Evolutionary conservation across 2,113 vertebrate genomes (phyloP).

Genomic region (Hyla sarda): DNA sequence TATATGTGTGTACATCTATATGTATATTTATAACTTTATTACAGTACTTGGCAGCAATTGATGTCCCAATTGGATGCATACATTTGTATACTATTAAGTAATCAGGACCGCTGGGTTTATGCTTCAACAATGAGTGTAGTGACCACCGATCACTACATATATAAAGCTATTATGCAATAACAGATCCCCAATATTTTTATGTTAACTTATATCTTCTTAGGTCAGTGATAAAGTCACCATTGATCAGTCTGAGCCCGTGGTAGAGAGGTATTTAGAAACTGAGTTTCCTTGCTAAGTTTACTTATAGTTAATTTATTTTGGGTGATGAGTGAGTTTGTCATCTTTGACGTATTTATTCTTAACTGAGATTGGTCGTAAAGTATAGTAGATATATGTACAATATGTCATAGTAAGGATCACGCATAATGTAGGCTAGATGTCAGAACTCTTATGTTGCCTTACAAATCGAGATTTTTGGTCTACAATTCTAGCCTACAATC

Average conservation of each 20-base stretch:
- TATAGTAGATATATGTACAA: neutral
- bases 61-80: slow-evolving; percentile 59
- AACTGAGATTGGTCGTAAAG: neutral
- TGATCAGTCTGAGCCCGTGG: neutral
- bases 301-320: slow-evolving; percentile 5
- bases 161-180: slow-evolving; percentile 57
- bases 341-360: slow-evolving; percentile 28
- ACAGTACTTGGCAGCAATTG: slow-evolving; percentile 16
- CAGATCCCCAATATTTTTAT: slow-evolving; percentile 4
- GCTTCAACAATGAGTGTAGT: slow-evolving; percentile 63
- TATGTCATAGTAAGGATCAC: slow-evolving; percentile 1
- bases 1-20: neutral
- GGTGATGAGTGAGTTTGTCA: slow-evolving; percentile 16
- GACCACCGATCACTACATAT: slow-evolving; percentile 59
- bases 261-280: slow-evolving; percentile 14
- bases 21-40: neutral
- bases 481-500: neutral
- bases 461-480: neutral
- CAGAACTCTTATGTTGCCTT: neutral
- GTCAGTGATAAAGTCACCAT: neutral
- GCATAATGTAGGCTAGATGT: neutral
- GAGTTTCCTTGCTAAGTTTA: neutral
- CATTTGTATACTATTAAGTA: slow-evolving; percentile 61
- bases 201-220: neutral
- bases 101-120: slow-evolving; percentile 69